These are phyloP conservation scores for Nematostella vectensis DNA, from an alignment of 92 coral and sea anemone genomes.

Conservation along the genomic window DNA sequence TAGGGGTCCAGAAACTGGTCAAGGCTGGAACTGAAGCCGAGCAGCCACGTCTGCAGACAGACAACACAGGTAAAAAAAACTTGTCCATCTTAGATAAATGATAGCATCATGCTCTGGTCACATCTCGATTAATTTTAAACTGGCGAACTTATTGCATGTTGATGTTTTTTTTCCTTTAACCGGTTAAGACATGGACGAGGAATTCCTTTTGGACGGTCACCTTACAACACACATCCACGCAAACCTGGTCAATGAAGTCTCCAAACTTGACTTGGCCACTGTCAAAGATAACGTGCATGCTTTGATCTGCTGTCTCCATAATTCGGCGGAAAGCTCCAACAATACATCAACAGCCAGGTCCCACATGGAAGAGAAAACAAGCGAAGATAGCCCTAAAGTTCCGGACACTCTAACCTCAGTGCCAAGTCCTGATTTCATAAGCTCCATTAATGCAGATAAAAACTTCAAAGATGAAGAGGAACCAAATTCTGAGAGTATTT, in stretches of 20 bases:
- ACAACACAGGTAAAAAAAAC: too few relatives aligned
- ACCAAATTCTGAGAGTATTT: not conserved
- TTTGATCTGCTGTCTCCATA: constrained; percentile 31
- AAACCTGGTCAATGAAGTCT: constrained; percentile 38
- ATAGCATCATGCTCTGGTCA: too few relatives aligned
- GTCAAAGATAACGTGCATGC: constrained; percentile 22
- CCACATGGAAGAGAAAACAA: not conserved
- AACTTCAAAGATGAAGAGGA: not conserved
- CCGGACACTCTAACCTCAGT: too few relatives aligned
- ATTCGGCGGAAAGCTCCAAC: constrained; percentile 25
- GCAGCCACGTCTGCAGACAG: too few relatives aligned
- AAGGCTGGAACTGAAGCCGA: constrained; percentile 31
- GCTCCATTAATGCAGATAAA: too few relatives aligned
- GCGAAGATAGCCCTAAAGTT: not conserved
- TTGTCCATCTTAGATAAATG: too few relatives aligned
- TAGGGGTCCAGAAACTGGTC: constrained; percentile 55
- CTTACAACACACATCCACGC: constrained; percentile 38
- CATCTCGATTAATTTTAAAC: too few relatives aligned
- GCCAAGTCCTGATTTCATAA: too few relatives aligned
- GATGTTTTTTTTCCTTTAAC: not conserved
- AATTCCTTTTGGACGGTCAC: constrained; percentile 43
- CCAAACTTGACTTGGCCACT: constrained; percentile 33
- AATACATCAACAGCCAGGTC: too few relatives aligned
- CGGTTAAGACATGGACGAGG: not conserved
- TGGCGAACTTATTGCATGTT: not conserved